Base-by-base conservation (phyloP, 2,888 invertebrate genomes). In the Sphaeridia pumilis region DNA sequence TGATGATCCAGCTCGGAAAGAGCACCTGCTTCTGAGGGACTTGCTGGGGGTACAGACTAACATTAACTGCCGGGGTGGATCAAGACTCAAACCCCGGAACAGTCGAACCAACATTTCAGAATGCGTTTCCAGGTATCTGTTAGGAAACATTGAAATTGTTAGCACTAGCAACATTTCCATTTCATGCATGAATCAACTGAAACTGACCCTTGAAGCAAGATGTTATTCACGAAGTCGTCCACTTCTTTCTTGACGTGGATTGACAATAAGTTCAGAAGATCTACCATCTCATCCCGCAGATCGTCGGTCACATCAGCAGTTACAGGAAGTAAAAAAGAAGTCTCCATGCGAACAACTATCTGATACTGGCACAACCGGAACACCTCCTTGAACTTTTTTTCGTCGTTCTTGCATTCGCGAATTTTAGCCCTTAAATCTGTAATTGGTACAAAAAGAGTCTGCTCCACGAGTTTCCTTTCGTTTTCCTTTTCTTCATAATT, bases 61-160 rank as follows among this genome's bases (percentile, higher is more conserved):
- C 21, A 52, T 4, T 12, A 52, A 17, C 17, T 45, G 38, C 10
- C 25, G 24, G 2, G 52, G 52, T 22, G 43, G 41, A 31, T 52
- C 52, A 22, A 47, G 14, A n/a, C 47, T 46, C 24, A 52, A n/a
- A 2, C 47, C 52, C 2, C 47, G 28, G 24, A 31, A 52, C 10
- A 52, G 21, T 17, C 46, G 22, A 20, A 52, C 34, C 26, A 52
- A 34, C 31, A 52, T 28, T 27, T 52, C 52, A 10, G 52, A 38
- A 34, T 42, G 52, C 2, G 52, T 52, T 25, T 52, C 52, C 42
- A 52, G 38, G 24, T 52, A 52, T 24, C 52, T 52, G 26, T 44
- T 25, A 2, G 34, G 24, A 48, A 7, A 38, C n/a, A 46, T 34
- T 12, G 12, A 24, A 36, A 20, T 2, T n/a, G 10, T 21, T 36